Evolutionary conservation across 2,888 invertebrate species (phyloP).

Genomic region (Luffia ferchaultella): DNA sequence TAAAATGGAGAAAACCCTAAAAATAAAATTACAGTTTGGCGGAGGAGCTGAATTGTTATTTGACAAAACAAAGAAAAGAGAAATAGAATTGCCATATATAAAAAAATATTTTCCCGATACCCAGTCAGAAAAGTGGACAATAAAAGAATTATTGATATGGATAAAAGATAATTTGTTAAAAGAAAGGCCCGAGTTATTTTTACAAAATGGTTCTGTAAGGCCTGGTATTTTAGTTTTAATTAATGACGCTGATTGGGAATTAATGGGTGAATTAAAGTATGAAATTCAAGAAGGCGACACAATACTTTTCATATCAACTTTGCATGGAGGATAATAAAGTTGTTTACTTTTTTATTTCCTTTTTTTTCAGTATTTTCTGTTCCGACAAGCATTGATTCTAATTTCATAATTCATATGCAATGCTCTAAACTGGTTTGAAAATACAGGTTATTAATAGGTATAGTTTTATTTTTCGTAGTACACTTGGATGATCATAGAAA

Average conservation of each 20-base stretch:
- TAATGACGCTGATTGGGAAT: constrained; percentile 96
- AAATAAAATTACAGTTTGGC: constrained; percentile 58
- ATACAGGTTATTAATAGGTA: too few species aligned
- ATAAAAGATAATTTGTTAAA: constrained; percentile 83
- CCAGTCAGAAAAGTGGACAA: constrained; percentile 64
- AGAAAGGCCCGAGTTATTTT: constrained; percentile 76
- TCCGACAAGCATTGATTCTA: too few species aligned
- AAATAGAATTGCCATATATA: constrained; percentile 69
- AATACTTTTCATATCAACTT: constrained; percentile 83
- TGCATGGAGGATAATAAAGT: constrained; percentile 79
- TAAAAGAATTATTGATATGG: constrained; percentile 80
- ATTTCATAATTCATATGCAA: too few species aligned
- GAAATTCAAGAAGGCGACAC: constrained; percentile 72
- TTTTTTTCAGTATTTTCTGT: too few species aligned
- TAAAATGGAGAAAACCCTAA: constrained; percentile 18
- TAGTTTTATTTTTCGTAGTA: too few species aligned
- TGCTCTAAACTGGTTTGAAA: too few species aligned
- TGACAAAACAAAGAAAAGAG: constrained; percentile 78
- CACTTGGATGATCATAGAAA: too few species aligned
- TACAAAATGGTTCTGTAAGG: constrained; percentile 59
- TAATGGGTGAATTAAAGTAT: constrained; percentile 79
- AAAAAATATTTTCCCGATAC: constrained; percentile 41
- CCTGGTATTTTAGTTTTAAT: constrained; percentile 94
- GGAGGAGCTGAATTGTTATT: constrained; percentile 94
- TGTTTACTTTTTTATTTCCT: too few species aligned